Evolutionary conservation across 1,140 invertebrate genomes (phyloP), one percentile per base, ranked within the genome.

Genomic region (Linepithema humile): DNA sequence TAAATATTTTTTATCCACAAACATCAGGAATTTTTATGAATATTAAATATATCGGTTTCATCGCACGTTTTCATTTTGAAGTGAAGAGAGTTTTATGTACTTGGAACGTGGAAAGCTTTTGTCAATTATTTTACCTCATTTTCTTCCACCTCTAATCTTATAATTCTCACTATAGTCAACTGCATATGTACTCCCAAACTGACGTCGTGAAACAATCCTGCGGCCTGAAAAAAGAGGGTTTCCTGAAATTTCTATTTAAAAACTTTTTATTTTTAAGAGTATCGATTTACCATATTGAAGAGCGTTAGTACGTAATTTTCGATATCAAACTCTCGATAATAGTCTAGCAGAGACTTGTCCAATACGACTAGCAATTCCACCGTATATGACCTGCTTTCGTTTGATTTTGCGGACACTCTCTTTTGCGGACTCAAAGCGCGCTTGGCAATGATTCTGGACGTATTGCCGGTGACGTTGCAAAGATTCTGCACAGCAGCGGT

Each of bases 281-380:
- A 43, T 40, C 17, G 73, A 72, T 65, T 78, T 3, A 96, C 96
- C 95, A 96, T 96, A 89, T 96, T 96, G 94, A 96, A 95, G 32
- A 96, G 93, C 12, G 96, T 96, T 5, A 96, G 92, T 23, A 96
- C 94, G 88, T 96, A 96, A 59, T 95, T 96, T 77, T 95, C 95
- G 5, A 96, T 91, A 85, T 96, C 95, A 85, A 96, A 95, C 75
- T 95, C 93, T 29, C 93, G 92, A 86, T 96, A 95, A 88, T 95
- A 95, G 23, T 95, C 91, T 60, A 96, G 92, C 94, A 96, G 95
- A 72, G 94, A 94, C 53, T 94, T 94, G 91, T 96, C 96, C 35
- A 96, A 94, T 5, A 96, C 96, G n/a, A 96, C 93, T 83, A 96
- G 90, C 0, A 95, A 93, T 88, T 96, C 96, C 20, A 96, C 94